Conservation (phyloP, 2,797 vertebrate genomes). For the Pagetopsis macropterus region DNA sequence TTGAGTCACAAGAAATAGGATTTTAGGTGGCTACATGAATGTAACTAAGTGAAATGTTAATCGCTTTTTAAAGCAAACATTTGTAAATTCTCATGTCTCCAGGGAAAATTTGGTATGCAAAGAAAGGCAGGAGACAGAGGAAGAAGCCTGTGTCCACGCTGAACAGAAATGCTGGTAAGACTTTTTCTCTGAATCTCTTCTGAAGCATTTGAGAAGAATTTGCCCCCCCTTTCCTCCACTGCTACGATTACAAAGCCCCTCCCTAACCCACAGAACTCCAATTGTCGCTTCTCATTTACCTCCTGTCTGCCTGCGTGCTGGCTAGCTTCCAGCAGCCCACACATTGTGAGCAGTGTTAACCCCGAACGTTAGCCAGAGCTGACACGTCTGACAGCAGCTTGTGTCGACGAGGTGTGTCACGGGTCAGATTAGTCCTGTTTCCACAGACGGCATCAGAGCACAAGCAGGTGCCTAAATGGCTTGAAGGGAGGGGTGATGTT, state of each 20-base stretch:
- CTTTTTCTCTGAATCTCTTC: not conserved
- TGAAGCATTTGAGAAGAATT: constrained; percentile 6
- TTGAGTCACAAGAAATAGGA: not conserved
- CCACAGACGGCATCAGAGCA: constrained; percentile 64
- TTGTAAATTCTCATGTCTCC: constrained; percentile 30
- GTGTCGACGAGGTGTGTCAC: constrained; percentile 65
- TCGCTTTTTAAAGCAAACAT: constrained; percentile 9
- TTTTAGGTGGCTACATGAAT: not conserved
- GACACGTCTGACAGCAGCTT: constrained; percentile 57
- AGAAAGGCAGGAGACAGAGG: constrained; percentile 93
- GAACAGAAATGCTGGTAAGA: constrained; percentile 89
- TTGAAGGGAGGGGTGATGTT: constrained; percentile 47
- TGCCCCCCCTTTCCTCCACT: no score
- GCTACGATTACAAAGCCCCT: no score
- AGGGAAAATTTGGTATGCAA: constrained; percentile 95
- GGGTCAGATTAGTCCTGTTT: constrained; percentile 71
- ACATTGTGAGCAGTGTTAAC: constrained; percentile 40
- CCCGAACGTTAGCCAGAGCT: constrained; percentile 29
- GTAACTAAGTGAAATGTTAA: constrained; percentile 30
- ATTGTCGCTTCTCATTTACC: constrained; percentile 37
- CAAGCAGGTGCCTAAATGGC: constrained; percentile 66
- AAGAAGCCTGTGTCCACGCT: constrained; percentile 89
- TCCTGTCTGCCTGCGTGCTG: not conserved
- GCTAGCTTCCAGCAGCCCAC: constrained; percentile 36
- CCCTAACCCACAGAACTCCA: constrained; percentile 7